A percentile compares a stretch with the other conserved stretches of the same genome.
Conservation (phyloP, 1,140 invertebrate genomes). For the Dreissena rostriformis region DNA sequence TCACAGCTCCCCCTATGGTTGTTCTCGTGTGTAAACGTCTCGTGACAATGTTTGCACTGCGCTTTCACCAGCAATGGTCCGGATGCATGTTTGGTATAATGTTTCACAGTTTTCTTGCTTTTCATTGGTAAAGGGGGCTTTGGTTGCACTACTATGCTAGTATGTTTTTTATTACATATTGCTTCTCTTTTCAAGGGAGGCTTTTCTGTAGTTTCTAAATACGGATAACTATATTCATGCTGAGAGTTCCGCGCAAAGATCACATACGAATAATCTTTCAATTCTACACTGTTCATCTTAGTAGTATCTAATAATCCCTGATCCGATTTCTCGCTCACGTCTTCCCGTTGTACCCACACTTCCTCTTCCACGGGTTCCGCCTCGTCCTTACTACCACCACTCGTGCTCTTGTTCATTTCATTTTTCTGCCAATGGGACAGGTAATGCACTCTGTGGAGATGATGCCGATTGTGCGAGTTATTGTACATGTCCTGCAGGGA, state of each 20-base stretch:
- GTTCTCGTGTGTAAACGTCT: slow-evolving; percentile 86
- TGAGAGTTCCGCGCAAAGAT: slow-evolving; percentile 86
- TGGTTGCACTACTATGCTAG: slow-evolving; percentile 57
- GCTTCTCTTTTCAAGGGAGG: slow-evolving; percentile 71
- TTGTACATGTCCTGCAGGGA: slow-evolving; percentile 73
- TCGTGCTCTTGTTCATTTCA: slow-evolving; percentile 70
- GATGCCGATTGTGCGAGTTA: slow-evolving; percentile 76
- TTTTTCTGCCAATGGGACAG: slow-evolving; percentile 68
- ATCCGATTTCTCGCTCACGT: slow-evolving; percentile 73
- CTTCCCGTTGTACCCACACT: slow-evolving; percentile 77
- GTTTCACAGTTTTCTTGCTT: slow-evolving; percentile 63
- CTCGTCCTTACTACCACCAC: slow-evolving; percentile 72
- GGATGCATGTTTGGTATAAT: slow-evolving; percentile 52
- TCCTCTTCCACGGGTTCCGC: slow-evolving; percentile 69
- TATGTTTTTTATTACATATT: slow-evolving; percentile 64
- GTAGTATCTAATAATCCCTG: slow-evolving; percentile 68
- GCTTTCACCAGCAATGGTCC: slow-evolving; percentile 60
- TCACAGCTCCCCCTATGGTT: slow-evolving; percentile 93
- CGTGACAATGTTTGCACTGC: slow-evolving; percentile 82
- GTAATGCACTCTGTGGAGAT: slow-evolving; percentile 83
- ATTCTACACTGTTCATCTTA: slow-evolving; percentile 61
- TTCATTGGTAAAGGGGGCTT: slow-evolving; percentile 75
- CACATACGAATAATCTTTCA: slow-evolving; percentile 88
- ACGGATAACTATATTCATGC: slow-evolving; percentile 79
- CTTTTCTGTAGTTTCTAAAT: slow-evolving; percentile 74